Evolutionary conservation across 2,888 invertebrate genomes (phyloP), one percentile per base, ranked within the genome.

Genomic region (Drosophila gaucha): DNA sequence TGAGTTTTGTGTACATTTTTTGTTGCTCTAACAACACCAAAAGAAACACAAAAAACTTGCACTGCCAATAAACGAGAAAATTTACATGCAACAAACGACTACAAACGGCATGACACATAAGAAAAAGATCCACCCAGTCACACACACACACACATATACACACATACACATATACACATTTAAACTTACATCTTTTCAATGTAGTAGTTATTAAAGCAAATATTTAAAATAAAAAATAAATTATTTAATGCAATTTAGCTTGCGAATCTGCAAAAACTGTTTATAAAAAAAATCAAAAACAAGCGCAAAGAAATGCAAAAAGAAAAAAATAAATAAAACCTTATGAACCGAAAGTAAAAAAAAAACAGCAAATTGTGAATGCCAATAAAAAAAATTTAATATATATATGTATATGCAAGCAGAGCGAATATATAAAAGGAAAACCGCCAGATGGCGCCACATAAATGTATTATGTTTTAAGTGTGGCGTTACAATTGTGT

Each of bases 191-290:
- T 22, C 20, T 60, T 80, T 63, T 70, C 51, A 77, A 80, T 59
- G 62, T 80, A 74, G 65, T 65, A 73, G 87, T 63, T 84, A 70
- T 78, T 60, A 65, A 78, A 50, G 67, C 60, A 64, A 60, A 80
- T 66, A 69, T 69, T 60, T 57, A 65, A 62, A 63, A 58, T 2
- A 41, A 41, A 44, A 58, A 44, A n/a, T n/a, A 54, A 73, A 58
- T 67, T 67, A 80, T 86, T 86, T n/a, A n/a, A n/a, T n/a, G n/a
- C n/a, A n/a, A n/a, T 67, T 79, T 74, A 68, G 69, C 74, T 79
- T 74, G 60, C 58, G 64, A 67, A 49, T 41, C 33, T 69, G 58
- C 50, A 66, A 28, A n/a, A 43, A 26, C 18, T 52, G 47, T 51
- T 51, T 57, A 28, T 68, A 60, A 71, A 54, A 62, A 49, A 10